Conservation (phyloP, 2,888 invertebrate species). For the Drosophila anomalipes region DNA sequence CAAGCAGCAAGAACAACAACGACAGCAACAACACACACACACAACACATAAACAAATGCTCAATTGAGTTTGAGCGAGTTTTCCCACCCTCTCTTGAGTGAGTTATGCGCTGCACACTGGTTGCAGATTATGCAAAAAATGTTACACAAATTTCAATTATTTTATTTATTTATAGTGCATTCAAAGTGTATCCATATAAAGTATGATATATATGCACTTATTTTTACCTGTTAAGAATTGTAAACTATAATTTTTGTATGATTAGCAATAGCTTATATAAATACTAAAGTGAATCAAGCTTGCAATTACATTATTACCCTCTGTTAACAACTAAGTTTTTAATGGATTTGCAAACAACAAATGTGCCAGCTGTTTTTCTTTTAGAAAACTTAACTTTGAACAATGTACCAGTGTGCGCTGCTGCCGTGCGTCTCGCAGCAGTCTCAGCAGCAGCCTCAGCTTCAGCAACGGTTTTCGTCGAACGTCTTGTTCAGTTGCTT, state of each 20-base stretch:
- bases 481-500: slow-evolving; percentile 78
- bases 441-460: slow-evolving; percentile 59
- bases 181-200: background rate
- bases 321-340: background rate
- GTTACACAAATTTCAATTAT: too few relatives aligned
- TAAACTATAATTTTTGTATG: background rate
- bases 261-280: background rate
- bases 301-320: background rate
- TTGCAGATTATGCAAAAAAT: background rate
- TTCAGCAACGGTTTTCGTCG: slow-evolving; percentile 67
- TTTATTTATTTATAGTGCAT: background rate
- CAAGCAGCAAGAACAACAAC: slow-evolving; percentile 22
- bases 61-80: slow-evolving; percentile 63
- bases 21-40: slow-evolving; percentile 7
- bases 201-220: background rate
- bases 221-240: background rate
- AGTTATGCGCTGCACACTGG: slow-evolving; percentile 47
- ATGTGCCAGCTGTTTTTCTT: slow-evolving; percentile 20
- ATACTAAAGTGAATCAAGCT: background rate
- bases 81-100: slow-evolving; percentile 65
- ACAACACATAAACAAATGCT: slow-evolving; percentile 7
- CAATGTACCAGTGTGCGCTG: slow-evolving; percentile 55
- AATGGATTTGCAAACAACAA: background rate
- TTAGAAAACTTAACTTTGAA: background rate
- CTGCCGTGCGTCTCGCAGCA: slow-evolving; percentile 36